Percentiles rank a stretch among this genome's conserved stretches.
These are phyloP conservation scores for Cephus pygmeus DNA, from an alignment of 2,888 invertebrate species.

Conservation along the genomic window DNA sequence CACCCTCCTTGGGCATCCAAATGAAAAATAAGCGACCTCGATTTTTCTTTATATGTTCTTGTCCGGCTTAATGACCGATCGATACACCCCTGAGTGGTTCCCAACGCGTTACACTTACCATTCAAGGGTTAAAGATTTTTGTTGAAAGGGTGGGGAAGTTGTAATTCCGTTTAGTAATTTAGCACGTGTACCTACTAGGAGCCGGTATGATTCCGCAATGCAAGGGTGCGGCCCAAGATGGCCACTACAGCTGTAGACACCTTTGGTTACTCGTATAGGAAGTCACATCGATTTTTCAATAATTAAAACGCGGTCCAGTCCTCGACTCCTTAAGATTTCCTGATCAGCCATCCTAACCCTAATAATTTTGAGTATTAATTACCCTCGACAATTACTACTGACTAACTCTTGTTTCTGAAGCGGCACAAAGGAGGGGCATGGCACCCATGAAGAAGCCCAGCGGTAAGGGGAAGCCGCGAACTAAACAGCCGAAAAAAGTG, in stretches of 20 bases:
- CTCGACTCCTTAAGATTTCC: neutral
- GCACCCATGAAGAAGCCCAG: slow-evolving; percentile 84
- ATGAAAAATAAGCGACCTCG: neutral
- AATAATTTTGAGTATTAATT: neutral
- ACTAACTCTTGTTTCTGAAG: slow-evolving; percentile 29
- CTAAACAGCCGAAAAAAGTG: slow-evolving; percentile 90
- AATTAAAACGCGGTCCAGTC: neutral
- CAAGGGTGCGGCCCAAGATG: slow-evolving; percentile 63
- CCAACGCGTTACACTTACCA: neutral
- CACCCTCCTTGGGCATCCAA: neutral
- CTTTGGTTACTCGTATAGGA: slow-evolving; percentile 19
- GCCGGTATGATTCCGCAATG: neutral
- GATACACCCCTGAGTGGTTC: neutral
- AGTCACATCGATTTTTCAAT: slow-evolving; percentile 46
- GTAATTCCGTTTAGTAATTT: neutral
- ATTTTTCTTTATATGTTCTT: neutral
- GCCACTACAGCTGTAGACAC: slow-evolving; percentile 38
- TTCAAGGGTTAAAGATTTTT: neutral
- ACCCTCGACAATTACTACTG: neutral
- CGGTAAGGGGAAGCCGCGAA: slow-evolving; percentile 79
- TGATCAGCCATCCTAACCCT: neutral
- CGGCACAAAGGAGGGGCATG: slow-evolving; percentile 66
- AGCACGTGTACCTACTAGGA: neutral
- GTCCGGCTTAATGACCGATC: neutral
- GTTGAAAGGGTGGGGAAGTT: neutral